Base-by-base conservation (phyloP, 2,797 vertebrate species). In the Spatula clypeata region DNA sequence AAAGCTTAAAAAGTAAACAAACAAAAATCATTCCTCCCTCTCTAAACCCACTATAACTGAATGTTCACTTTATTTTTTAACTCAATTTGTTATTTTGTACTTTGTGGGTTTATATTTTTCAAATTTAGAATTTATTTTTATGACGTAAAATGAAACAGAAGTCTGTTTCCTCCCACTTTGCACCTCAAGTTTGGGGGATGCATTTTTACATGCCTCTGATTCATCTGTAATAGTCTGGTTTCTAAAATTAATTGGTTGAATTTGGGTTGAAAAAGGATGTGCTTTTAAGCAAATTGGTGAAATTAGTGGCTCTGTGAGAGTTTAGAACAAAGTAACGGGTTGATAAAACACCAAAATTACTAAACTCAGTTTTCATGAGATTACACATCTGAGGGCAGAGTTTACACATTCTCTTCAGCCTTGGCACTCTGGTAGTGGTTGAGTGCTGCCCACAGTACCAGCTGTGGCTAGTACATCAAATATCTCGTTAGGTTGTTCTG, bases 1-100 rank as follows among this genome's bases (percentile, higher is more conserved):
- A 93, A 92, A 24, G 51, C 73, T 92, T 94, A 72, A 91, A 91
- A 94, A 93, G 60, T 67, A 83, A 96, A 89, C 61, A 90, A 96
- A 64, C 54, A 86, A 83, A 91, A 90, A 47, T 77, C 1, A 79
- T 94, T 83, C 20, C 73, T 93, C 26, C 76, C 9, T 92, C 83
- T 88, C 42, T 90, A 93, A 92, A 81, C 54, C 49, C 54, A 49
- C 49, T 51, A 6, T 77, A 75, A 69, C 36, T 72, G 76, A 91
- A 65, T 91, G 36, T 83, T 96, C 93, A 19, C 75, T 88, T 90
- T 58, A 55, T 29, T 83, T 83, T 94, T 70, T 91, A 93, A 86
- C 94, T 94, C 72, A 31, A 0, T 44, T 71, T 80, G 61, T 66
- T 54, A 14, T 77, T 54, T 73, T 60, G 5, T 58, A 71, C 23